phyloP scores from a whole-genome alignment of 2,797 vertebrate genomes.

The Phoebastria nigripes region DNA sequence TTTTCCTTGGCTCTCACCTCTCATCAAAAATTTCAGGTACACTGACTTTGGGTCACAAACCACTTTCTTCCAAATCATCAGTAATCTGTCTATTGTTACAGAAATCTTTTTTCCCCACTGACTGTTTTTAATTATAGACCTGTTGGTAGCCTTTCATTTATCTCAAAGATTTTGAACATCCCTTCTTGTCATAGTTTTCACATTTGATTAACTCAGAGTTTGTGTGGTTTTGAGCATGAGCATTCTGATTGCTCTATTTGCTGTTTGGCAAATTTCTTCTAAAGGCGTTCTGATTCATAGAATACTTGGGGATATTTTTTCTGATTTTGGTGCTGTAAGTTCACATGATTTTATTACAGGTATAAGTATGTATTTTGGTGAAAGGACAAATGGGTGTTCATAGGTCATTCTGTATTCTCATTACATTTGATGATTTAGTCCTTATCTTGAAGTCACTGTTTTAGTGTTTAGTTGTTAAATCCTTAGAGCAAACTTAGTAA shows the following conservation, averaged over 20 bases:
- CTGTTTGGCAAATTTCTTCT: background rate
- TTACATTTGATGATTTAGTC: background rate
- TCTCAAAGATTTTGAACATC: background rate
- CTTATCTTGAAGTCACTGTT: background rate
- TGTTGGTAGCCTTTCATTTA: background rate
- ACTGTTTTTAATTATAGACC: slow-evolving; percentile 11
- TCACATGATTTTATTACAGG: background rate
- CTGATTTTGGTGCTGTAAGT: background rate
- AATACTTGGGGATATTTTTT: background rate
- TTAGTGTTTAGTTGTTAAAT: background rate
- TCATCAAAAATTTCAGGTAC: background rate
- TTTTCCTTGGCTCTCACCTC: background rate
- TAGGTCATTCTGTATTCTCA: background rate
- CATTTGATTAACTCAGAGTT: background rate
- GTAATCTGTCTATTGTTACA: background rate
- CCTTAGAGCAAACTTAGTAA: background rate
- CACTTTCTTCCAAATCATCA: background rate
- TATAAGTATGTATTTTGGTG: background rate
- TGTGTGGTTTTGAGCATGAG: background rate
- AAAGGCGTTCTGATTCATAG: background rate
- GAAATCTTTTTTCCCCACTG: background rate
- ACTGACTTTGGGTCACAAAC: background rate
- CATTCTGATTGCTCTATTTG: background rate
- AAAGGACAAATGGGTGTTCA: background rate
- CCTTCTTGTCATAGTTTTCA: background rate